These are phyloP conservation scores for Lobophora halterata DNA, from an alignment of 2,888 invertebrate genomes.

Conservation along the genomic window DNA sequence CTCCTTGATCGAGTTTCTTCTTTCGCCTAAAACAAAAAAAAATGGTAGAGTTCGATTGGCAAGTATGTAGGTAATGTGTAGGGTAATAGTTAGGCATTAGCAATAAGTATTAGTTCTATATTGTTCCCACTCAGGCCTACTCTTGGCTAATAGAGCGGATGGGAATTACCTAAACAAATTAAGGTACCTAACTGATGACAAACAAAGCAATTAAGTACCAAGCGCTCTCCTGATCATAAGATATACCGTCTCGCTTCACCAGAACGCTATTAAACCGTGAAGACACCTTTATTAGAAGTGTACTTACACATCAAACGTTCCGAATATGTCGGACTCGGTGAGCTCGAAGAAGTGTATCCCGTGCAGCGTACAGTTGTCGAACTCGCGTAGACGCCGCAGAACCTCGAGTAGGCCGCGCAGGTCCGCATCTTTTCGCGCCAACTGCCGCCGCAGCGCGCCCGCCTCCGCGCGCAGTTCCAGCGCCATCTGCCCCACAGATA, in stretches of 20 bases:
- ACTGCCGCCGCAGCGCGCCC: conserved; percentile 58
- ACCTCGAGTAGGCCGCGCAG: conserved; percentile 76
- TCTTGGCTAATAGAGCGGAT: too few species aligned
- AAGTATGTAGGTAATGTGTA: too few species aligned
- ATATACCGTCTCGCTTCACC: too few species aligned
- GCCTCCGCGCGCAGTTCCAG: conserved; percentile 57
- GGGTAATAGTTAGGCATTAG: too few species aligned
- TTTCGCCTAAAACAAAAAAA: conserved; percentile 28
- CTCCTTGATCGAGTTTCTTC: conserved; percentile 50
- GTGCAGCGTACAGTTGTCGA: conserved; percentile 72
- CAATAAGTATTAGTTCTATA: too few species aligned
- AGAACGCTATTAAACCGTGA: too few species aligned
- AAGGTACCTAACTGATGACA: too few species aligned
- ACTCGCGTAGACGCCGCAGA: conserved; percentile 70
- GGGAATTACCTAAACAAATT: too few species aligned
- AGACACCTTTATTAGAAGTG: neutral
- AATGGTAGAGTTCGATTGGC: too few species aligned
- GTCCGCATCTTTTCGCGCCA: conserved; percentile 74
- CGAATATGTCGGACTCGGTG: conserved; percentile 69
- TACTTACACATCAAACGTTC: conserved; percentile 55
- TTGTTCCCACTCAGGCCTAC: too few species aligned
- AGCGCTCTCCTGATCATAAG: too few species aligned
- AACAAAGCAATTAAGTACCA: too few species aligned
- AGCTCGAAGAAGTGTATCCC: conserved; percentile 79
- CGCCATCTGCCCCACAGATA: conserved; percentile 11